Conservation (phyloP, 2,888 invertebrate genomes). For the Catocala fraxini region DNA sequence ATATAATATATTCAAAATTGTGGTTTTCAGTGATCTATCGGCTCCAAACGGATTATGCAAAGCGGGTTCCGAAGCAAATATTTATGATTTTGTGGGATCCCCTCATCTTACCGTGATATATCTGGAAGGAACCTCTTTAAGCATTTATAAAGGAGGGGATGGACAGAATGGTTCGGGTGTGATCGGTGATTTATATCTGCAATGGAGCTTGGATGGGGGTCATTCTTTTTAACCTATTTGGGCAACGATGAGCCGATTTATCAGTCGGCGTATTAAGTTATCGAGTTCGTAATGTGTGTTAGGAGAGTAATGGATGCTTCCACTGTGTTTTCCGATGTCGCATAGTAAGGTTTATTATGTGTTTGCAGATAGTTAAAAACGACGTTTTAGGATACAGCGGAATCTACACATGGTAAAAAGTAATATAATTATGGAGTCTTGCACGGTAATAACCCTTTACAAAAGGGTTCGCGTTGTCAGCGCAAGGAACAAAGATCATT, state of each 20-base stretch:
- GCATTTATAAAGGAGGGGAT: constrained; percentile 18
- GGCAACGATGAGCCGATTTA: constrained; percentile 8
- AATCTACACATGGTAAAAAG: no score
- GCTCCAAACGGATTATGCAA: constrained; percentile 51
- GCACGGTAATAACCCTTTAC: no score
- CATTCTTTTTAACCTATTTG: constrained; percentile 8
- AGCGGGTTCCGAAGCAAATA: constrained; percentile 46
- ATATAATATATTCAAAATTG: constrained; percentile 47
- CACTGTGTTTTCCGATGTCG: no score
- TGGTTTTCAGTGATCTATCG: constrained; percentile 45
- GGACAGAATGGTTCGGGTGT: constrained; percentile 19
- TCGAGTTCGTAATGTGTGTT: constrained; percentile 1
- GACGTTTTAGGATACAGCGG: no score
- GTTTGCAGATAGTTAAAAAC: no score
- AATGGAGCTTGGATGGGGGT: not conserved
- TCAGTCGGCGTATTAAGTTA: constrained; percentile 1
- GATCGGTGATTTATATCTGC: constrained; percentile 13
- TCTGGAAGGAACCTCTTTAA: constrained; percentile 29
- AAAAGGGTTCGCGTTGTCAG: no score
- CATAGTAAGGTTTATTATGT: no score
- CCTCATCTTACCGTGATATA: constrained; percentile 25
- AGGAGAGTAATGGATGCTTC: not conserved
- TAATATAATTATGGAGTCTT: no score
- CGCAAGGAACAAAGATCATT: no score
- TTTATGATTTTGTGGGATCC: constrained; percentile 48